Base-by-base conservation (phyloP, 2,888 invertebrate genomes). In the Caenorhabditis imperialis region DNA sequence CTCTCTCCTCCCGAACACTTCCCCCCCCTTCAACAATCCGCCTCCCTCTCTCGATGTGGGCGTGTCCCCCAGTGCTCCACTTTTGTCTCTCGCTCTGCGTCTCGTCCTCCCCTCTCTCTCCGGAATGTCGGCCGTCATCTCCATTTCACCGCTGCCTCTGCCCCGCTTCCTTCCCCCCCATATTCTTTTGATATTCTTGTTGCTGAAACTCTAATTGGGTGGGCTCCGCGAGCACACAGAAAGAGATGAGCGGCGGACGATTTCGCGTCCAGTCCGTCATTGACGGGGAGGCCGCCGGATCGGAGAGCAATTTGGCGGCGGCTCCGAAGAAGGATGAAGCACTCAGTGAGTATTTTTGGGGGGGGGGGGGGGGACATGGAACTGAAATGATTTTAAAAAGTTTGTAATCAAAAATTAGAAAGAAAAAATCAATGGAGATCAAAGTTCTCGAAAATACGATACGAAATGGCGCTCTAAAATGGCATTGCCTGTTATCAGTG, bases 191-290 rank as follows among this genome's bases (percentile, higher is more conserved):
- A 18, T 22, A 12, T 37, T 50, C 3, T 30, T 51, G 4, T 12
- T 35, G 18, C 20, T 42, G 20, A 47, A 27, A 54, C 27, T 42
- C 5, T 12, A 38, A 40, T 38, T 25, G 42, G 33, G 5, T 22
- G 22, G n/a, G 12, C 20, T 35, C 10, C 20, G 35, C 16, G 2
- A 20, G 16, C 30, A 12, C 20, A 20, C n/a, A 14, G 38, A 30
- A 20, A 20, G 8, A n/a, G n/a, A 57, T 61, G 57, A 54, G 57
- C 30, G 65, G 70, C 60, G 70, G 71, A 48, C 63, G 74, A 51
- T 74, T 74, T 57, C 74, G 74, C 50, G 74, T 74, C 53, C 74
- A 74, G 55, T 74, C 74, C 37, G 74, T 74, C 3, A 42, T 51
- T 22, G 55, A 65, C 22, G 60, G 37, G 16, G 48, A 37, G 8